phyloP scores from a whole-genome alignment of 23 tunicate species.

The Trididemnum miniatum region DNA sequence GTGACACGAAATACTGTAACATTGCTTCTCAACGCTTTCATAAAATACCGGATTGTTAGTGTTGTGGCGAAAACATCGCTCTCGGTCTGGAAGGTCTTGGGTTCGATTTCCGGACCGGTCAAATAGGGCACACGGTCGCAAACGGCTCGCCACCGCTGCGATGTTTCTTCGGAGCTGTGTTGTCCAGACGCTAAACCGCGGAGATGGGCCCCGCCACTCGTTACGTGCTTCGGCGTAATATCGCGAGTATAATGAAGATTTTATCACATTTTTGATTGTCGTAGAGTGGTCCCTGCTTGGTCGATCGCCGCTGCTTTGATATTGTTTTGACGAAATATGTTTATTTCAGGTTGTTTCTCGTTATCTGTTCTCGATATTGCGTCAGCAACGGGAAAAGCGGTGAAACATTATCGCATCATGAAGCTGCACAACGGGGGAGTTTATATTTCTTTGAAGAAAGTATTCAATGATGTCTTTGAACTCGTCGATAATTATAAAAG shows the following conservation, averaged over 20 bases:
- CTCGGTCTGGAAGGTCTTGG: too few relatives aligned
- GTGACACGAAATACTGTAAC: too few relatives aligned
- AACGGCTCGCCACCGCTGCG: too few relatives aligned
- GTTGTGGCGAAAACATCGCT: background rate
- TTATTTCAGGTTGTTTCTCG: slow-evolving; percentile 27
- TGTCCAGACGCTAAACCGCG: too few relatives aligned
- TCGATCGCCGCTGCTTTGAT: background rate
- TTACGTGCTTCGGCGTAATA: too few relatives aligned
- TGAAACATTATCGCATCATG: slow-evolving; percentile 72
- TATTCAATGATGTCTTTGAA: slow-evolving; percentile 37
- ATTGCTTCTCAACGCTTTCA: too few relatives aligned
- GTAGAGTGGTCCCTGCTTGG: background rate
- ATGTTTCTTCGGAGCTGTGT: too few relatives aligned
- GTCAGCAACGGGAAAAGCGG: slow-evolving; percentile 23
- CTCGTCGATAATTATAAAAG: slow-evolving; percentile 49
- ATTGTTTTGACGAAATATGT: background rate
- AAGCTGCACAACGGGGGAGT: slow-evolving; percentile 55
- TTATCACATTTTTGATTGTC: background rate
- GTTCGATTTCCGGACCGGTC: too few relatives aligned
- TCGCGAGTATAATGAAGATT: too few relatives aligned
- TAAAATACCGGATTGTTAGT: too few relatives aligned
- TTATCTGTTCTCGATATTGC: slow-evolving; percentile 35
- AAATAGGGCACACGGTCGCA: too few relatives aligned
- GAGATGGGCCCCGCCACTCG: too few relatives aligned
- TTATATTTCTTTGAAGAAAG: slow-evolving; percentile 55